Base-by-base conservation (phyloP, 2,797 vertebrate genomes). In the Vireo griseus region DNA sequence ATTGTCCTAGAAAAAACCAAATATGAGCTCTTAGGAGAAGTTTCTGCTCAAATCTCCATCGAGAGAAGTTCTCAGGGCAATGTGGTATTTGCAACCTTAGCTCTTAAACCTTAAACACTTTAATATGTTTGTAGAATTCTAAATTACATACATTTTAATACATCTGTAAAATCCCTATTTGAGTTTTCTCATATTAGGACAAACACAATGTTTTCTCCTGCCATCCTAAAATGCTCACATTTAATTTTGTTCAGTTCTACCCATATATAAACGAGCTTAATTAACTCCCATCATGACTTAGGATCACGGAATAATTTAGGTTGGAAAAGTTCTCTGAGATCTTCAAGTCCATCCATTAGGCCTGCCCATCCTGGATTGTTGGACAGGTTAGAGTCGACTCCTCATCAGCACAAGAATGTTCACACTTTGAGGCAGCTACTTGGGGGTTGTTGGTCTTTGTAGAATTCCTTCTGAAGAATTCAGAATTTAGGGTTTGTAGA, bases 71-170 rank as follows among this genome's bases (percentile, higher is more conserved):
- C 69, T 78, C 42, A 50, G 62, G 35, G 19, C 54, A 63, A 52
- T 51, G 47, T 48, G 47, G 24, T 1, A 0, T n/a, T 7, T 44
- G 7, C 31, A 68, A 4, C 4, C 25, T 44, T 44, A 59, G 3
- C 9, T 77, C 25, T n/a, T 33, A 39, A 39, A 35, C 35, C 13
- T 39, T 39, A 24, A 5, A 37, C 9, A 17, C 26, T 77, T 22
- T 2, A 52, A 14, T 8, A 14, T 13, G 4, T 6, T 39, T 1
- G 1, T 44, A 45, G 48, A 80, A 57, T 58, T 55, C 45, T 39
- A 31, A 76, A 66, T 55, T 44, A 13, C 5, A 31, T 8, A 10
- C 14, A 6, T 54, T 75, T 45, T 24, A 67, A 44, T 7, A 29
- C 5, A 11, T 10, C 40, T 3, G 0, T 57, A 39, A 71, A 91